Base-by-base conservation (phyloP, 2,113 vertebrate genomes). In the Rhegmatorhina hoffmannsi region DNA sequence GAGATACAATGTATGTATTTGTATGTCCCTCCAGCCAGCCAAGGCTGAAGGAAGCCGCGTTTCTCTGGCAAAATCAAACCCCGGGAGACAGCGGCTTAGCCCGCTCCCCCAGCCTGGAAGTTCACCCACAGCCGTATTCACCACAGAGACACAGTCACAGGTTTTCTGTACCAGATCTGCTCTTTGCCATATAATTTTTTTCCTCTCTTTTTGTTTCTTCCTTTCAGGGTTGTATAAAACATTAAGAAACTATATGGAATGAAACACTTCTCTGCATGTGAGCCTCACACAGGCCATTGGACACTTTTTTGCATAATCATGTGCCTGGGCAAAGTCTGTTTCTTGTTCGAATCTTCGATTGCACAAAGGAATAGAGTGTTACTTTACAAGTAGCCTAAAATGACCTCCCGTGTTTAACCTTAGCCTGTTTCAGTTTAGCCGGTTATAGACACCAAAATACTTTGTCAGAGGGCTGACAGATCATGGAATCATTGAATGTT, bases 201-300 rank as follows among this genome's bases (percentile, higher is more conserved):
- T n/a, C 46, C 6, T 1, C 17, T 2, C 0, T 29, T 25, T 18
- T 50, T 29, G 4, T 55, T 44, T 28, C 5, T 56, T 72, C 69
- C 33, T 53, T 68, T 74, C 29, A 31, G 26, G 21, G 11, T 34
- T 60, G 31, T 69, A 34, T 47, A 49, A 72, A 78, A 50, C 29
- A 38, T 29, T 29, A 55, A 64, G 31, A 62, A 77, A 63, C 25
- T 40, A 5, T 11, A 77, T 38, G 56, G 55, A 59, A 64, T 28
- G 1, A 17, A 44, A 47, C 33, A 19, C 13, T 55, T 53, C 7
- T 83, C 17, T 0, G 0, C 21, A 9, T 33, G 10, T 14, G 33
- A 33, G 24, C 17, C 29, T 64, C 38, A 40, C 21, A 8, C 3
- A 33, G 15, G 16, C 28, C 3, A 5, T 16, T 3, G 25, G 11